Evolutionary conservation across 2,797 vertebrate species (phyloP), one percentile per base, ranked within the genome.

Genomic region (Cryptoprocta ferox): DNA sequence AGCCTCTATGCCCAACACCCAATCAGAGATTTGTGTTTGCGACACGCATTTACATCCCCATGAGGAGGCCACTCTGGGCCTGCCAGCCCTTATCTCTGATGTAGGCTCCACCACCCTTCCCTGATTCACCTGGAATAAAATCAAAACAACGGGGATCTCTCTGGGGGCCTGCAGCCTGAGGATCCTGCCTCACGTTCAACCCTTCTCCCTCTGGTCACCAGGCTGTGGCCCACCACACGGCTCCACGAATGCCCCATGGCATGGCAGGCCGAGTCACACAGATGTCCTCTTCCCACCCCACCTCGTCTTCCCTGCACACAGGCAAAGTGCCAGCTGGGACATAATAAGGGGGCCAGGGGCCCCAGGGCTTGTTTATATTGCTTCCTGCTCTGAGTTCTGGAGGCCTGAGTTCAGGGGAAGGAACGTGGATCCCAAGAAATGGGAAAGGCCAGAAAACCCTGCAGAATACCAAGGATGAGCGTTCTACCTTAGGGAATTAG

Each of bases 41-140:
- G 39, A 75, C 7, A 13, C 9, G 45, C 5, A 5, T 24, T 83
- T n/a, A 45, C 32, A 32, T 15, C 79, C 66, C 63, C n/a, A 4
- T 0, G 32, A 66, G 11, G 12, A 65, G 24, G 68, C 32, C 15
- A 21, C 19, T 59, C 1, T 24, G 4, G 9, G 24, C 53, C 0
- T 0, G 8, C 28, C 8, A 30, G 19, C 32, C 59, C 48, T 91
- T 59, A 15, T 19, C 80, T 89, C 76, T 42, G 61, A 37, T 1
- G 1, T 4, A n/a, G 32, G 5, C 14, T 50, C 4, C 59, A 16
- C 32, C 16, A 48, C 14, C 18, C 53, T 79, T 91, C 16, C 56
- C n/a, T 5, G 8, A 86, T 18, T 42, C 8, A 24, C 13, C 19
- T 13, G 1, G 16, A n/a, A n/a, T 5, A n/a, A n/a, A 87, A 81